phyloP scores from a whole-genome alignment of 2,113 vertebrate genomes.

The Mus spicilegus region DNA sequence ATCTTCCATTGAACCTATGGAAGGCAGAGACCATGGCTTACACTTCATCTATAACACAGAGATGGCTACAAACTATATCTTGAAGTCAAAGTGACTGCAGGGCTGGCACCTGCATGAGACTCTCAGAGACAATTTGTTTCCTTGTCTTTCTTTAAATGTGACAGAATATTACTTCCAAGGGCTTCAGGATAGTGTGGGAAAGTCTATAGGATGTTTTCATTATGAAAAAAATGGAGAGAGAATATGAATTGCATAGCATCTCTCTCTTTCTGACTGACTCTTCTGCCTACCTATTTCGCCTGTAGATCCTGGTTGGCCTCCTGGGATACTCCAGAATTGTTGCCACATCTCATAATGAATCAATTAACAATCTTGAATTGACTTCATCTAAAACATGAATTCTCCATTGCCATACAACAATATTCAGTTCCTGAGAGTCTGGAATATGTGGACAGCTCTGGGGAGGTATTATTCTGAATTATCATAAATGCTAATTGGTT shows the following conservation, averaged over 20 bases:
- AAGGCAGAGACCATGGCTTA: neutral
- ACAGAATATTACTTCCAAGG: neutral
- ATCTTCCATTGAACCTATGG: neutral
- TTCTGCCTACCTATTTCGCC: neutral
- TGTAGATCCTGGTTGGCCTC: neutral
- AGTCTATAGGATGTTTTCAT: neutral
- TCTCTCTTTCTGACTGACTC: neutral
- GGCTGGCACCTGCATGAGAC: neutral
- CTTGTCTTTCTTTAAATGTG: constrained; percentile 5
- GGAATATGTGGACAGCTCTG: neutral
- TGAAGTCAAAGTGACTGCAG: neutral
- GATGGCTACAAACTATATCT: neutral
- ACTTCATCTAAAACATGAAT: neutral
- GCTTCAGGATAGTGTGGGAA: neutral
- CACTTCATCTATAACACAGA: neutral
- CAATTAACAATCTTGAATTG: neutral
- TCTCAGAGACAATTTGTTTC: neutral
- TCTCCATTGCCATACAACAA: neutral
- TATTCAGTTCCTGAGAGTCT: neutral
- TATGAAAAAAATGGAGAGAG: neutral
- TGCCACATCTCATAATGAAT: neutral
- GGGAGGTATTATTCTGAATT: neutral
- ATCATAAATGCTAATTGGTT: neutral
- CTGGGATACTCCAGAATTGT: neutral
- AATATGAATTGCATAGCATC: neutral